phyloP scores from a whole-genome alignment of 2,888 invertebrate species.

The Parascotia fuliginaria region DNA sequence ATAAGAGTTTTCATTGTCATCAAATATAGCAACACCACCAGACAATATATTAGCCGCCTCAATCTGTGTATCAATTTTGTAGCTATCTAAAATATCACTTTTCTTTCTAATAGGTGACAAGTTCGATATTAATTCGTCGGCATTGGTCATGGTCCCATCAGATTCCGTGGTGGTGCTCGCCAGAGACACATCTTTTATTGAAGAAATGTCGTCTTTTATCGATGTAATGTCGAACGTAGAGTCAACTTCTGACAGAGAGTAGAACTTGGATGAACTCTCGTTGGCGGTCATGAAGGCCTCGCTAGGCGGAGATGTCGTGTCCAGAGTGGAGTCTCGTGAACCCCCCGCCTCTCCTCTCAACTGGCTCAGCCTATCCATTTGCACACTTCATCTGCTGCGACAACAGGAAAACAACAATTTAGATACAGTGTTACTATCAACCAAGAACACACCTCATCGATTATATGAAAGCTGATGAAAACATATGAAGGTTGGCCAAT shows the following conservation, averaged over 20 bases:
- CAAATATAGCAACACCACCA: conserved; percentile 81
- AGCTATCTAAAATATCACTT: conserved; percentile 65
- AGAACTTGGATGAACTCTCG: conserved; percentile 76
- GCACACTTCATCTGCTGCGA: conserved; percentile 79
- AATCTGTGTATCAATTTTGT: conserved; percentile 77
- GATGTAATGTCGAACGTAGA: conserved; percentile 70
- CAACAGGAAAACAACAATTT: conserved; percentile 52
- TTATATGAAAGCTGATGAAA: conserved; percentile 64
- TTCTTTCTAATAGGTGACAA: conserved; percentile 73
- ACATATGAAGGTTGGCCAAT: conserved; percentile 71
- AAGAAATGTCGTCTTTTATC: conserved; percentile 69
- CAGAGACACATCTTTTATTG: conserved; percentile 66
- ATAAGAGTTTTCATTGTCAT: conserved; percentile 82
- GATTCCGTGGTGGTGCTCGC: conserved; percentile 51
- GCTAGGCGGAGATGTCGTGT: conserved; percentile 70
- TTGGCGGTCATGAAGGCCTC: conserved; percentile 78
- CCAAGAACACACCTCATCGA: conserved; percentile 39
- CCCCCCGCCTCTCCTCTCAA: conserved; percentile 72
- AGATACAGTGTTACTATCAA: conserved; percentile 39
- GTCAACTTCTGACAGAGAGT: conserved; percentile 76
- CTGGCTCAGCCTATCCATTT: conserved; percentile 81
- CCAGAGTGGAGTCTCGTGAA: conserved; percentile 71
- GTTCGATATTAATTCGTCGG: conserved; percentile 64
- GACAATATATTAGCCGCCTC: conserved; percentile 81
- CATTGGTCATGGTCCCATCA: conserved; percentile 54